These are phyloP conservation scores for Pocillopora grandis DNA, from an alignment of 92 coral and sea anemone species.

Conservation along the genomic window DNA sequence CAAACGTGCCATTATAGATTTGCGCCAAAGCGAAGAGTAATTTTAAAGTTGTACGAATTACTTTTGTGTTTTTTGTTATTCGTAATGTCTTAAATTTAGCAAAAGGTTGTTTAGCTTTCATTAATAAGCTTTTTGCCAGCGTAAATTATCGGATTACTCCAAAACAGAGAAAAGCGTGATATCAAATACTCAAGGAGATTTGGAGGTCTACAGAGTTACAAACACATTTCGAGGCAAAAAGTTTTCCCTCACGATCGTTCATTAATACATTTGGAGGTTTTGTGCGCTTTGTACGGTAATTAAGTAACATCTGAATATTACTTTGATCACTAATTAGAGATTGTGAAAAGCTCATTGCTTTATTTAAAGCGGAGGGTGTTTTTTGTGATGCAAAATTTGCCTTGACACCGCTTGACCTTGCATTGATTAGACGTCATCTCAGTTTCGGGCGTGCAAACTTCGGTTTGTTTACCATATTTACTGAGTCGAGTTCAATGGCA, in stretches of 20 bases:
- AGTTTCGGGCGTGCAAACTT: not conserved
- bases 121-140: conserved; percentile 20
- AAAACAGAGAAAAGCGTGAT: conserved; percentile 1
- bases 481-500: not conserved
- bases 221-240: not conserved
- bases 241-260: not conserved
- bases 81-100: not conserved
- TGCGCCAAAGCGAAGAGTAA: not conserved
- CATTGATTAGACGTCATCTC: not conserved
- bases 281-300: not conserved
- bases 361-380: not conserved
- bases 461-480: not conserved
- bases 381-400: conserved; percentile 60
- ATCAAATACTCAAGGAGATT: not conserved
- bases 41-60: not conserved
- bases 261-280: not conserved
- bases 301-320: not conserved
- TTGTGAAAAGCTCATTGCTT: not conserved
- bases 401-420: conserved; percentile 1
- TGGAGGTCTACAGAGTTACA: not conserved
- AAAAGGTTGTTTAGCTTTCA: conserved; percentile 8
- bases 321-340: conserved; percentile 7
- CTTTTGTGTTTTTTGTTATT: not conserved
- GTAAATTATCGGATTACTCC: conserved; percentile 10
- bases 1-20: not conserved